Conservation (phyloP, 2,113 vertebrate genomes). For the Addax nasomaculatus region DNA sequence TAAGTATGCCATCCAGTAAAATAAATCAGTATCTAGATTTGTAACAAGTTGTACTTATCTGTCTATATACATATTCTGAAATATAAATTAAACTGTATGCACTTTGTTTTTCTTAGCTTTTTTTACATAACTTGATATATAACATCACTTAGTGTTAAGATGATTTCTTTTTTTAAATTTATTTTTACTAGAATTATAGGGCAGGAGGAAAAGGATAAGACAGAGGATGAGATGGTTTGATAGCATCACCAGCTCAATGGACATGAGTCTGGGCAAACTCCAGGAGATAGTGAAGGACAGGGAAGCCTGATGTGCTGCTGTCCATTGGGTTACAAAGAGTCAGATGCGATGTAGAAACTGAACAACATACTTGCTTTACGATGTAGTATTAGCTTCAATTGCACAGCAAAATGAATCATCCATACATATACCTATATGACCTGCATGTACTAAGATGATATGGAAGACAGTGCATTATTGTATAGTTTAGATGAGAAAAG, state of each 20-base stretch:
- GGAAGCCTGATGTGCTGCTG: not conserved
- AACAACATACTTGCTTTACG: not conserved
- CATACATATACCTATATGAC: not conserved
- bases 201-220: not conserved
- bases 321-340: not conserved
- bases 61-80: not conserved
- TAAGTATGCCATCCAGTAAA: not conserved
- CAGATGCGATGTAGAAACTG: not conserved
- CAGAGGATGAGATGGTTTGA: not conserved
- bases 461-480: not conserved
- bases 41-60: not conserved
- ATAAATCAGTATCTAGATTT: constrained; percentile 7
- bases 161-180: not conserved
- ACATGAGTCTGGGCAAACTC: not conserved
- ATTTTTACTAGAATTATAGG: not conserved
- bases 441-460: not conserved
- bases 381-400: not conserved
- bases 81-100: not conserved
- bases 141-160: not conserved
- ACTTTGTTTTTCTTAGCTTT: not conserved
- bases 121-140: not conserved
- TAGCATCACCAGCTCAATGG: not conserved
- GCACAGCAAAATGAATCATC: not conserved
- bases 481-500: not conserved
- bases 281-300: not conserved